phyloP scores from a whole-genome alignment of 2,113 vertebrate species.

The Calidris pygmaea region DNA sequence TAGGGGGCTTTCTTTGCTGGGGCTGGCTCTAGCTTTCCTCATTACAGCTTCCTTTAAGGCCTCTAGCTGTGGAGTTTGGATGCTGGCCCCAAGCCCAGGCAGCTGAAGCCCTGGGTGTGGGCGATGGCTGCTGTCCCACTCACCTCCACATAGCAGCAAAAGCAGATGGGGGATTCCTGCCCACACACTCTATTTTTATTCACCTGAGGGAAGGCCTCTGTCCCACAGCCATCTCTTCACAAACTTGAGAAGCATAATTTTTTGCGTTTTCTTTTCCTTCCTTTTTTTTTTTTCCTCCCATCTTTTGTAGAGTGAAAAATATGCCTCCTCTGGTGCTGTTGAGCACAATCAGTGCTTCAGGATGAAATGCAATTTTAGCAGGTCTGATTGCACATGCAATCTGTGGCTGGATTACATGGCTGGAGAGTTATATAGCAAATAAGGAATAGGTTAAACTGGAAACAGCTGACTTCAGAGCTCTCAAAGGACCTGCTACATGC shows the following conservation, averaged over 20 bases:
- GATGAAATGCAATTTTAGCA: not conserved
- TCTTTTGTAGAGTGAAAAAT: not conserved
- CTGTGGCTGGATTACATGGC: not conserved
- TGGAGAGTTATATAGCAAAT: not conserved
- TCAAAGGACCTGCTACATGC: not conserved
- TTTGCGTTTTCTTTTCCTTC: rapidly evolving
- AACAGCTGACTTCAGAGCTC: not conserved
- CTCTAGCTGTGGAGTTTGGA: not conserved
- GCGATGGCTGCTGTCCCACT: not conserved
- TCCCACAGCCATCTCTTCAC: not conserved
- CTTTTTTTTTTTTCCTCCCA: not conserved
- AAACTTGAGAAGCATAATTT: not conserved
- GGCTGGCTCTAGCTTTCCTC: not conserved
- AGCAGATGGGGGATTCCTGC: not conserved
- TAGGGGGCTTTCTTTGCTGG: not conserved
- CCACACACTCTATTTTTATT: not conserved
- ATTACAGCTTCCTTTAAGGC: not conserved
- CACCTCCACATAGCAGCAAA: not conserved
- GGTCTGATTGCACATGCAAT: not conserved
- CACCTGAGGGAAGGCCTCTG: not conserved
- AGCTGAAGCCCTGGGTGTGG: not conserved
- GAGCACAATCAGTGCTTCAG: not conserved
- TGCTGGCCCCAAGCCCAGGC: not conserved
- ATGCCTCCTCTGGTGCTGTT: not conserved
- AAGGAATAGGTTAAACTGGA: not conserved